These are phyloP conservation scores for Magallana gigas DNA, from an alignment of 1,140 invertebrate genomes.

Conservation along the genomic window DNA sequence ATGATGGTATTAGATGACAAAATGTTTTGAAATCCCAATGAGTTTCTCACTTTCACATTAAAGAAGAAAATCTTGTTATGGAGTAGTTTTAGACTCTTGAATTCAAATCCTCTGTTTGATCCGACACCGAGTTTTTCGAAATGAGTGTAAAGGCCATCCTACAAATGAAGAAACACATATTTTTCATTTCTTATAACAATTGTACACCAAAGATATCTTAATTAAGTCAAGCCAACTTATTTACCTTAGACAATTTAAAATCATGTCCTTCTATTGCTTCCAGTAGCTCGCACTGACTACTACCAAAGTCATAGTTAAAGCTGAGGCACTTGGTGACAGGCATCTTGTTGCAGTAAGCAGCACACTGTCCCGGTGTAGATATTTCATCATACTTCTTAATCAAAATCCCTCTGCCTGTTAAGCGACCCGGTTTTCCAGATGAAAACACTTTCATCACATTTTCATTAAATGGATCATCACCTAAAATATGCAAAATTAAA, in stretches of 20 bases:
- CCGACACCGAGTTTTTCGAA: slow-evolving; percentile 65
- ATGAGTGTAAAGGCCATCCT: slow-evolving; percentile 56
- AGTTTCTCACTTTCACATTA: slow-evolving; percentile 63
- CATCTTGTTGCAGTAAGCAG: slow-evolving; percentile 57
- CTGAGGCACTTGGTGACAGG: slow-evolving; percentile 62
- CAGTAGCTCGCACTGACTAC: slow-evolving; percentile 56
- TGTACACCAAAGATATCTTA: too few relatives aligned
- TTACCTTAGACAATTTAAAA: slow-evolving; percentile 58
- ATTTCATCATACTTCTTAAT: slow-evolving; percentile 37
- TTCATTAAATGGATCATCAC: slow-evolving; percentile 56
- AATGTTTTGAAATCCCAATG: slow-evolving; percentile 59
- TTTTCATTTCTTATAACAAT: too few relatives aligned
- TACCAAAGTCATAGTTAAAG: slow-evolving; percentile 68
- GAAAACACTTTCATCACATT: slow-evolving; percentile 59
- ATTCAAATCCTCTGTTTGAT: slow-evolving; percentile 54
- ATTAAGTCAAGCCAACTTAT: neutral
- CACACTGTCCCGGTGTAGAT: slow-evolving; percentile 57
- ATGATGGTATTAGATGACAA: slow-evolving; percentile 62
- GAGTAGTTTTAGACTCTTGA: slow-evolving; percentile 49
- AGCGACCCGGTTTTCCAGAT: slow-evolving; percentile 51
- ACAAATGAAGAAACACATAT: neutral
- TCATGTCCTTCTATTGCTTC: slow-evolving; percentile 64
- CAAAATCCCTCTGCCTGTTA: slow-evolving; percentile 54
- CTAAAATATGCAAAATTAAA: slow-evolving; percentile 2
- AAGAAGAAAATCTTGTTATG: slow-evolving; percentile 65